Base-by-base conservation (phyloP, 2,113 vertebrate species). In the Stictonetta naevosa region DNA sequence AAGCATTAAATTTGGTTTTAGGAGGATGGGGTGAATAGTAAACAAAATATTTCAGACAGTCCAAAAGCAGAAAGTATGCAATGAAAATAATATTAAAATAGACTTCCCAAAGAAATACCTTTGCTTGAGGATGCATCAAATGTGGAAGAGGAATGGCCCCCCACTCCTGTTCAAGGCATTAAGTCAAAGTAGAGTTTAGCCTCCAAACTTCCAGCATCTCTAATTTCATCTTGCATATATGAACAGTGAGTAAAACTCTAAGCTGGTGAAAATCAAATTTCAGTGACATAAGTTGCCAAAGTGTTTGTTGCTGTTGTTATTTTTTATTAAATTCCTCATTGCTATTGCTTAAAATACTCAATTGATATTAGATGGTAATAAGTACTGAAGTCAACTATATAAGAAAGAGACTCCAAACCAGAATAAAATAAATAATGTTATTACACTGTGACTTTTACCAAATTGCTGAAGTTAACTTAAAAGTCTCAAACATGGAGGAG, bases 1-100 rank as follows among this genome's bases (percentile, higher is more conserved):
- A 85, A 94, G 93, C 72, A 63, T 93, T 95, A 96, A 93, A 95
- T 95, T 74, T 95, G 77, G 86, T 33, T 95, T 52, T 88, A 95
- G 36, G 40, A 92, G 52, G 29, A 92, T 72, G 12, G 14, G 69
- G 13, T 62, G 73, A 89, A 96, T 73, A 66, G 36, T 76, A 94
- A 97, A 95, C 60, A 94, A 95, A 92, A 34, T 56, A 80, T 50
- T 92, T 85, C 55, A 76, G 50, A 80, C 18, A 66, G 69, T 4
- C 16, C 23, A 55, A 72, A 68, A 83, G 26, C 86, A 85, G 20
- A 78, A 95, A 91, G 67, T 34, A 93, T 0, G 2, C 11, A n/a
- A 75, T 42, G 44, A 83, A 87, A 91, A 77, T 21, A 71, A 44
- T 16, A 88, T 14, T 69, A 78, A 93, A 87, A 66, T 19, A 59